A percentile compares a stretch with the other conserved stretches of the same genome.
Evolutionary conservation across 2,113 vertebrate genomes (phyloP).

Genomic region (Psettodes erumei): DNA sequence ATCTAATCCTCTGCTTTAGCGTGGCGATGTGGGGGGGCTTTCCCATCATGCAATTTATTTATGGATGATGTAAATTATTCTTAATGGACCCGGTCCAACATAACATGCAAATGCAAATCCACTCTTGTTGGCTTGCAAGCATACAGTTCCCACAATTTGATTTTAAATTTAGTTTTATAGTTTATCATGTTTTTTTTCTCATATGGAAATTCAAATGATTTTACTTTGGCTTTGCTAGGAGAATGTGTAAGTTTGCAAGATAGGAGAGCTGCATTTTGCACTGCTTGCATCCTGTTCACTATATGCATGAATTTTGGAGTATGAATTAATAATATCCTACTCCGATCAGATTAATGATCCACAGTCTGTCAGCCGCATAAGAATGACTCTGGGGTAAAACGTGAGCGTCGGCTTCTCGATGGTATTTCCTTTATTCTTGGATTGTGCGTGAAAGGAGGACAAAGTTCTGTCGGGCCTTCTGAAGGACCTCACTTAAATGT

Average conservation of each 20-base stretch:
- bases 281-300: not conserved
- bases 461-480: not conserved
- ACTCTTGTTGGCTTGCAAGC: slow-evolving; percentile 6
- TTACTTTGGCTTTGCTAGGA: not conserved
- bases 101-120: slow-evolving; percentile 5
- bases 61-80: slow-evolving; percentile 65
- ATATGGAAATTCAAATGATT: not conserved
- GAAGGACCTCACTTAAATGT: not conserved
- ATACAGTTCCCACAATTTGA: not conserved
- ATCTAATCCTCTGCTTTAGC: slow-evolving; percentile 68
- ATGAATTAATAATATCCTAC: not conserved
- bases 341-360: not conserved
- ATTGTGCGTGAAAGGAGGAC: not conserved
- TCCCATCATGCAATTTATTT: slow-evolving; percentile 70
- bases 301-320: not conserved
- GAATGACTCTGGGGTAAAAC: not conserved
- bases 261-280: not conserved
- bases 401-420: not conserved
- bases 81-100: slow-evolving; percentile 47
- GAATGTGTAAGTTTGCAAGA: not conserved
- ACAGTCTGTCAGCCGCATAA: not conserved
- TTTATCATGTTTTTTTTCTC: slow-evolving; percentile 1
- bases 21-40: slow-evolving; percentile 57
- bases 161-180: not conserved
- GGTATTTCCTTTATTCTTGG: not conserved